Evolutionary conservation across 2,797 vertebrate genomes (phyloP).

Genomic region (Menidia menidia): DNA sequence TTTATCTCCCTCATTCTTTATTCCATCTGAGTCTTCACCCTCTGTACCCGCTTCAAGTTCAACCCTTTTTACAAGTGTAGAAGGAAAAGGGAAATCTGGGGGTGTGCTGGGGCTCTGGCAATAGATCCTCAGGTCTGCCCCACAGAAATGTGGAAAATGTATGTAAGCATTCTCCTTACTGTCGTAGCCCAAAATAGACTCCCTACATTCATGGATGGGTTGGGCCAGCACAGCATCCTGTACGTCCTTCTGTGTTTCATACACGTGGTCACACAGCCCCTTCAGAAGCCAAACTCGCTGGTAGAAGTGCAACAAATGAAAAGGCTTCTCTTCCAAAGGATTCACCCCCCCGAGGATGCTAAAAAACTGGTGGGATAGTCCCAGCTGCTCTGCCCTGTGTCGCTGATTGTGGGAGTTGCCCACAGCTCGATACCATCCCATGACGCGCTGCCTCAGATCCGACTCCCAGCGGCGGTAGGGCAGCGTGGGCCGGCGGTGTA

Average conservation of each 20-base stretch:
- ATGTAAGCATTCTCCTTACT: constrained; percentile 93
- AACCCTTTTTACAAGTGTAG: constrained; percentile 78
- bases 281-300: constrained; percentile 98
- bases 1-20: constrained; percentile 41
- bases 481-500: constrained; percentile 90
- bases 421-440: constrained; percentile 90
- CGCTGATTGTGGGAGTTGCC: constrained; percentile 87
- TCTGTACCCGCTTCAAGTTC: constrained; percentile 53
- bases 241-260: constrained; percentile 96
- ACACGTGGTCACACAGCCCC: constrained; percentile 95
- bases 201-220: constrained; percentile 97
- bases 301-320: constrained; percentile 92
- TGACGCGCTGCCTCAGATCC: constrained; percentile 90
- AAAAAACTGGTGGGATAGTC: constrained; percentile 94
- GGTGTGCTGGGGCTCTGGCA: constrained; percentile 91
- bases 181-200: constrained; percentile 99
- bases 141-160: constrained; percentile 99
- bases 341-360: constrained; percentile 88
- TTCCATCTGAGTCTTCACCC: constrained; percentile 43
- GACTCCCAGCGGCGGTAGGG: constrained; percentile 94
- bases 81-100: constrained; percentile 86
- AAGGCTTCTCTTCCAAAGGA: constrained; percentile 91
- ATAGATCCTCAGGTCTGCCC: constrained; percentile 96
- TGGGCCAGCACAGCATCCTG: constrained; percentile 94
- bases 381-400: constrained; percentile 89